phyloP scores from a whole-genome alignment of 2,797 vertebrate species.

The Pelobates cultripes region DNA sequence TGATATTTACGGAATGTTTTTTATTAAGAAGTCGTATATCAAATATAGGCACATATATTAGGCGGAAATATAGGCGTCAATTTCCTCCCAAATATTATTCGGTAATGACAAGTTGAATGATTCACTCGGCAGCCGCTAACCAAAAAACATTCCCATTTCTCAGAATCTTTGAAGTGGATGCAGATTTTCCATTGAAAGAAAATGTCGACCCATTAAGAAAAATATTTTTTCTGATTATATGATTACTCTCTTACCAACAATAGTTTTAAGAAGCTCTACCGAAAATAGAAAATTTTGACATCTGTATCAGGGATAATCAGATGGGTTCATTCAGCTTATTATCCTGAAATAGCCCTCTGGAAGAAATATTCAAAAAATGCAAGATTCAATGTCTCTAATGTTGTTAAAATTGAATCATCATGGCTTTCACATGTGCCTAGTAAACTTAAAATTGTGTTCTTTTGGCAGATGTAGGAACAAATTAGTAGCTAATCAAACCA shows the following conservation, averaged over 20 bases:
- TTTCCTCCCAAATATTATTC: constrained; percentile 18
- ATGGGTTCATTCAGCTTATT: neutral
- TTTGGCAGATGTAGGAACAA: neutral
- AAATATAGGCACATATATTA: neutral
- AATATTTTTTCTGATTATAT: constrained; percentile 18
- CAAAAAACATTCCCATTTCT: neutral
- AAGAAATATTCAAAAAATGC: constrained; percentile 32
- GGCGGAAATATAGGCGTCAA: too few relatives aligned
- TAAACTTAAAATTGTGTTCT: neutral
- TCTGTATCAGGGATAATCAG: neutral
- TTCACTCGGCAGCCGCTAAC: constrained; percentile 5
- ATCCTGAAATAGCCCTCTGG: neutral
- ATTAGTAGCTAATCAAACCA: constrained; percentile 19
- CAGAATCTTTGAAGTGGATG: constrained; percentile 19
- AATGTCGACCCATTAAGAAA: constrained; percentile 6
- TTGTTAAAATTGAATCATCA: constrained; percentile 31
- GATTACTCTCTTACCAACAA: constrained; percentile 20
- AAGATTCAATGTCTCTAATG: neutral
- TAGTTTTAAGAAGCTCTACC: neutral
- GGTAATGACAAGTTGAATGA: constrained; percentile 31
- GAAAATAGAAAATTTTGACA: constrained; percentile 20
- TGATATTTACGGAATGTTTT: neutral
- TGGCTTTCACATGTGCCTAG: constrained; percentile 1
- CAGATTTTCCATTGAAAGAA: constrained; percentile 38
- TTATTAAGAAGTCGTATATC: neutral